A percentile compares a stretch with the other conserved stretches of the same genome.
Evolutionary conservation across 2,888 invertebrate species (phyloP).

Genomic region (Halocaridina rubra): DNA sequence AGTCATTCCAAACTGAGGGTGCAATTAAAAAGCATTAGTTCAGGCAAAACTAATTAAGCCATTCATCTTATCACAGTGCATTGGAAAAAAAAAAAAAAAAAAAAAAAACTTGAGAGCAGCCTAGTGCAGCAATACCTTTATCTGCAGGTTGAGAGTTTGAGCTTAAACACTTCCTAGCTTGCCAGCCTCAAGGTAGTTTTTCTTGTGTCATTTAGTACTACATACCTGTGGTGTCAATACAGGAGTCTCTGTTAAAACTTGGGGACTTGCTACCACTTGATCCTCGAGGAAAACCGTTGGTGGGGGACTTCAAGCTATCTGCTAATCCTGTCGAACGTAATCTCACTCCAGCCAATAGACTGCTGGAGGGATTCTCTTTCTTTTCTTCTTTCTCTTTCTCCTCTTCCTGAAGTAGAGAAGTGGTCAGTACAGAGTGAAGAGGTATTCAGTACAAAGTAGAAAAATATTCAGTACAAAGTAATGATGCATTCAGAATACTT

Average conservation of each 20-base stretch:
- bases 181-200: no score
- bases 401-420: slow-evolving; percentile 28
- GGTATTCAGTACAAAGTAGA: no score
- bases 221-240: slow-evolving; percentile 48
- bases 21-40: slow-evolving; percentile 37
- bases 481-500: no score
- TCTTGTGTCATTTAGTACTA: no score
- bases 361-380: slow-evolving; percentile 30
- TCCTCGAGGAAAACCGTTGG: slow-evolving; percentile 69
- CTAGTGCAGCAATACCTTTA: no score
- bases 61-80: slow-evolving; percentile 15
- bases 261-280: slow-evolving; percentile 49
- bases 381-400: slow-evolving; percentile 48
- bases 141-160: no score
- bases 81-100: no score
- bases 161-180: no score
- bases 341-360: slow-evolving; percentile 65
- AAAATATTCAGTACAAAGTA: no score
- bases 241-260: slow-evolving; percentile 44
- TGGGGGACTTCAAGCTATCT: slow-evolving; percentile 69
- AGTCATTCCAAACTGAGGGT: background rate
- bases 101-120: no score
- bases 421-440: no score
- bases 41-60: slow-evolving; percentile 39
- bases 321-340: slow-evolving; percentile 68